These are phyloP conservation scores for Crotalus horridus DNA, from an alignment of 2,113 vertebrate genomes.

Conservation along the genomic window DNA sequence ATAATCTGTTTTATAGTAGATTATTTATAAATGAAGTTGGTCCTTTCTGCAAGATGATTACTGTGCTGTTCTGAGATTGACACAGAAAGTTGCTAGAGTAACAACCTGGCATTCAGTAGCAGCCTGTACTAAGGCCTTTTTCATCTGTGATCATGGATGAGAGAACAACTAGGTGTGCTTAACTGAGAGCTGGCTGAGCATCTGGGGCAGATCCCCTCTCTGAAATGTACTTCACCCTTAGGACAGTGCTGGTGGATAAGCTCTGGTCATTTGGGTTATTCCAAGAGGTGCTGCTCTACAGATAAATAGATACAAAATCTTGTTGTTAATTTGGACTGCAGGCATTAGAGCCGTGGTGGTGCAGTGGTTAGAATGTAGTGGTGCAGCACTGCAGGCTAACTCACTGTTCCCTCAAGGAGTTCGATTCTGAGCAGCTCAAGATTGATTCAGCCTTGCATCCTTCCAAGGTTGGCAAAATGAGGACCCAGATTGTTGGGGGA, in stretches of 20 bases:
- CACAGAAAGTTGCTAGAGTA: not conserved
- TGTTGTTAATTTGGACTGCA: not conserved
- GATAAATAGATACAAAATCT: not conserved
- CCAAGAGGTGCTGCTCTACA: not conserved
- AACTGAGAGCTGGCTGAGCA: not conserved
- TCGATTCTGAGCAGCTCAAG: not conserved
- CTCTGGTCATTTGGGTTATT: not conserved
- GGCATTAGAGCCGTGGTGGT: not conserved
- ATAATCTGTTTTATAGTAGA: not conserved
- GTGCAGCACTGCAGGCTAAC: not conserved
- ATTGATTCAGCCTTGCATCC: not conserved
- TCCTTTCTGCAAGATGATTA: not conserved
- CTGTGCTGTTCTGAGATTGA: not conserved
- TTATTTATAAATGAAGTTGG: not conserved
- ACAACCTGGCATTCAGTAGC: not conserved
- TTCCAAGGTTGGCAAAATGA: not conserved
- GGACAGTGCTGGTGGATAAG: not conserved
- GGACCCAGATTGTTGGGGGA: not conserved
- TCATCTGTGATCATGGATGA: not conserved
- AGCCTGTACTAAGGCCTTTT: not conserved
- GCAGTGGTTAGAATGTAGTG: not conserved
- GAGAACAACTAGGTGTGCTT: not conserved
- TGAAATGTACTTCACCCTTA: not conserved
- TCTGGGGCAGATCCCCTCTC: not conserved
- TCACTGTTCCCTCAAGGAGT: not conserved